Conservation (phyloP, 2,888 invertebrate genomes). For the Meiosimyza platycephala region DNA sequence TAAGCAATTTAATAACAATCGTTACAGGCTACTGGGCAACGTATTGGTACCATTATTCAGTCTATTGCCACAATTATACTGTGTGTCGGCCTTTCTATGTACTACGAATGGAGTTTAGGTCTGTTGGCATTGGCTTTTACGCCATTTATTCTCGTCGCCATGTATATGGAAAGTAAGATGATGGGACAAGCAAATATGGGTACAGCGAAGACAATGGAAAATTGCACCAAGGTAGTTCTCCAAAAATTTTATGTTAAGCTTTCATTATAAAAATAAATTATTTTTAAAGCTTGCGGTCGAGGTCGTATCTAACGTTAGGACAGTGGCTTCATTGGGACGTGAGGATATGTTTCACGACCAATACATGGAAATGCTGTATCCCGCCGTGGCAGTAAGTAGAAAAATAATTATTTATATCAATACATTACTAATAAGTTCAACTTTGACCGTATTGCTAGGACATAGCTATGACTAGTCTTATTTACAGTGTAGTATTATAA, state of each 20-base stretch:
- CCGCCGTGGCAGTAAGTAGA: conserved; percentile 69
- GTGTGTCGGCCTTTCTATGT: conserved; percentile 75
- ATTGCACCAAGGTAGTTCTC: conserved; percentile 74
- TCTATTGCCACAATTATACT: conserved; percentile 77
- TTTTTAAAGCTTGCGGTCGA: conserved; percentile 77
- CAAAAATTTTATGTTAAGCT: no score
- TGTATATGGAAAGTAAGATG: conserved; percentile 76
- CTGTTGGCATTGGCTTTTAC: conserved; percentile 78
- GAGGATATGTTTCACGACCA: conserved; percentile 76
- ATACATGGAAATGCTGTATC: conserved; percentile 73
- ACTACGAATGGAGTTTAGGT: conserved; percentile 81
- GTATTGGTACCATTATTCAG: conserved; percentile 81
- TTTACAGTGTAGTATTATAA: no score
- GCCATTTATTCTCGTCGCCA: conserved; percentile 76
- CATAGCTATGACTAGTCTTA: no score
- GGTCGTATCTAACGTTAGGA: conserved; percentile 81
- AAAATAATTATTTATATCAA: no score
- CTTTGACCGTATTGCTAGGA: no score
- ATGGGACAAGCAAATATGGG: conserved; percentile 76
- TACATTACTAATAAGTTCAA: no score
- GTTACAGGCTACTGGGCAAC: conserved; percentile 80
- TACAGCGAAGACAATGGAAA: conserved; percentile 77
- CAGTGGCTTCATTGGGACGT: conserved; percentile 79
- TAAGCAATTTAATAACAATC: no score
- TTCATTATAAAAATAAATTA: background rate